phyloP scores from a whole-genome alignment of 1,140 invertebrate genomes.

The Philotrypesis tridentata region DNA sequence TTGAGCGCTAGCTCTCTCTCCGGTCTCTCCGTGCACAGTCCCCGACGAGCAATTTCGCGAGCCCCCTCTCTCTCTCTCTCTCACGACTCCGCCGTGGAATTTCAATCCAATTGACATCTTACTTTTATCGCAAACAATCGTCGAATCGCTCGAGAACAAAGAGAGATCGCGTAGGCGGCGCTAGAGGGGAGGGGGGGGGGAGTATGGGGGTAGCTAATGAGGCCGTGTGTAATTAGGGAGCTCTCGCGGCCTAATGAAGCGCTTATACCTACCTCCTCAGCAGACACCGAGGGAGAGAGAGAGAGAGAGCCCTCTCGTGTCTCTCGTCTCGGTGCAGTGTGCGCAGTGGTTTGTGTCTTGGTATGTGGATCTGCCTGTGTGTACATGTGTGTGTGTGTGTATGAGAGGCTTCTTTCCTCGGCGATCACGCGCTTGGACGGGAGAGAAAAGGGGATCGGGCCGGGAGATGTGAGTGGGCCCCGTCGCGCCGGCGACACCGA shows the following conservation, averaged over 20 bases:
- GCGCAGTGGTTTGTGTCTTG: too few species aligned
- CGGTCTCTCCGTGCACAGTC: too few species aligned
- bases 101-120: background rate
- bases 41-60: too few species aligned
- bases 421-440: conserved; percentile 64
- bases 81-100: background rate
- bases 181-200: conserved; percentile 56
- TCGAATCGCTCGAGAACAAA: background rate
- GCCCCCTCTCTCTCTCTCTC: too few species aligned
- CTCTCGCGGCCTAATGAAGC: conserved; percentile 74
- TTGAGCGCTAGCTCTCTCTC: too few species aligned
- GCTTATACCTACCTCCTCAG: conserved; percentile 70
- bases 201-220: conserved; percentile 71
- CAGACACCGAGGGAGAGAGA: background rate
- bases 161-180: background rate
- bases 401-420: conserved; percentile 28
- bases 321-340: background rate
- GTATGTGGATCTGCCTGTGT: background rate
- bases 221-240: conserved; percentile 74
- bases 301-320: background rate
- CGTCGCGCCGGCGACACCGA: conserved; percentile 17
- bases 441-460: conserved; percentile 40
- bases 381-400: background rate
- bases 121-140: background rate
- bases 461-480: conserved; percentile 40